Conservation (phyloP, 2,113 vertebrate genomes). For the Piaya cayana region DNA sequence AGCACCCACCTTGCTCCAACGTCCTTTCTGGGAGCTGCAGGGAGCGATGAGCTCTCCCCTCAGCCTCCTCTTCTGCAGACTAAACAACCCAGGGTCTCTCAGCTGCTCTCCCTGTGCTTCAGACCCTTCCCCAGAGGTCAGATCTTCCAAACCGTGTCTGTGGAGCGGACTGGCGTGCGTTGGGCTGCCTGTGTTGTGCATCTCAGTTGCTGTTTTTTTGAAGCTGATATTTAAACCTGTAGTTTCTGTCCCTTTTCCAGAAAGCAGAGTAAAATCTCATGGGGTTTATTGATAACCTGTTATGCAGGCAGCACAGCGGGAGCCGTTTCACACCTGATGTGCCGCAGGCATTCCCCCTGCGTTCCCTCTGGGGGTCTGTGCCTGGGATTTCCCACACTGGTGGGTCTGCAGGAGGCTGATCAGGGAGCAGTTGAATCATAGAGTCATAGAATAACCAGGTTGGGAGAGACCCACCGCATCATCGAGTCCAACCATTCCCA, state of each 20-base stretch:
- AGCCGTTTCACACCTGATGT: fast-evolving
- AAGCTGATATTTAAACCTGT: not conserved
- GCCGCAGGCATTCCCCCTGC: not conserved
- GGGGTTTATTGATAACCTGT: not conserved
- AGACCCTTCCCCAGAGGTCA: too few relatives aligned
- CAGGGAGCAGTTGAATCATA: fast-evolving
- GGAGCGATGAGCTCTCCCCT: too few relatives aligned
- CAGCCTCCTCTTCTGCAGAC: too few relatives aligned
- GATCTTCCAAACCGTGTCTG: not conserved
- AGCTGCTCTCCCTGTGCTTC: too few relatives aligned
- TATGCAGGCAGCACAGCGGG: fast-evolving
- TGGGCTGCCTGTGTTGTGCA: not conserved
- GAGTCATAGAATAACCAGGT: too few relatives aligned
- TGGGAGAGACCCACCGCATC: too few relatives aligned
- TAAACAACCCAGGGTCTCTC: too few relatives aligned
- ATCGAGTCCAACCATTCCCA: too few relatives aligned
- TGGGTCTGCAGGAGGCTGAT: not conserved
- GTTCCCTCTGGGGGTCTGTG: fast-evolving
- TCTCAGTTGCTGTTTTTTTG: not conserved
- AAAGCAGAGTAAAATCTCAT: not conserved
- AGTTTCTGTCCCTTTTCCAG: not conserved
- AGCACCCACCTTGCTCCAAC: too few relatives aligned
- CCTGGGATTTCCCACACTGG: not conserved
- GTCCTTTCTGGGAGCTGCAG: too few relatives aligned
- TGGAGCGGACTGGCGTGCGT: fast-evolving